Base-by-base conservation (phyloP, 1,140 invertebrate species). In the Drosophila nannoptera region DNA sequence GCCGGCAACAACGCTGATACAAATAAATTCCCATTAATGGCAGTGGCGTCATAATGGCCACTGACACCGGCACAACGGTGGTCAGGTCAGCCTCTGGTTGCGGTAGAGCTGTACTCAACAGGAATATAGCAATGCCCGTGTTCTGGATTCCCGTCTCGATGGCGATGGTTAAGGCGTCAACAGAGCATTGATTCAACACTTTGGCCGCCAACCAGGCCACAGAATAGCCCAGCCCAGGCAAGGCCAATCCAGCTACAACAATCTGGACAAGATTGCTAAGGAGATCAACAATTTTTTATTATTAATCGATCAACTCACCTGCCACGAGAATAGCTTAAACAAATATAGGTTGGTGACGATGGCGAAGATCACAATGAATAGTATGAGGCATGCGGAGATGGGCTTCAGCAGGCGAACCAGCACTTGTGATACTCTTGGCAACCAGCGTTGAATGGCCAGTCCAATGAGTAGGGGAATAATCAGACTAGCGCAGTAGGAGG, bases 141-240 rank as follows among this genome's bases (percentile, higher is more conserved):
- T 99, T 98, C 90, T 98, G 97, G 55, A 98, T 94, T 42, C 97
- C 97, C 11, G 97, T 97, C 91, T 99, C 97, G 63, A 98, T 94
- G 5, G 95, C 93, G 76, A 99, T 97, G 3, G 97, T 96, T 2
- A 97, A 90, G 6, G 93, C 90, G 82, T 98, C 95, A 12, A 90
- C 81, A 35, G 90, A 77, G 5, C 92, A 88, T 88, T 95, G 94
- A 45, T 92, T 90, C 9, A 92, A 91, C 3, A 94, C 11, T 35
- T 90, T 87, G 0, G 95, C 93, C 0, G 92, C 53, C 32, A 92
- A 16, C 64, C 92, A 94, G 31, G 96, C 97, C 35, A 94, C 90
- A 4, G 93, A 40, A 90, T 97, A 99, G 5, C 97, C 98, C 16
- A 96, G 87, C 92, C 95, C 97, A 0, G 98, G 97, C 48, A 99